Evolutionary conservation across 2,888 invertebrate genomes (phyloP).

Genomic region (Amorpha juglandis): DNA sequence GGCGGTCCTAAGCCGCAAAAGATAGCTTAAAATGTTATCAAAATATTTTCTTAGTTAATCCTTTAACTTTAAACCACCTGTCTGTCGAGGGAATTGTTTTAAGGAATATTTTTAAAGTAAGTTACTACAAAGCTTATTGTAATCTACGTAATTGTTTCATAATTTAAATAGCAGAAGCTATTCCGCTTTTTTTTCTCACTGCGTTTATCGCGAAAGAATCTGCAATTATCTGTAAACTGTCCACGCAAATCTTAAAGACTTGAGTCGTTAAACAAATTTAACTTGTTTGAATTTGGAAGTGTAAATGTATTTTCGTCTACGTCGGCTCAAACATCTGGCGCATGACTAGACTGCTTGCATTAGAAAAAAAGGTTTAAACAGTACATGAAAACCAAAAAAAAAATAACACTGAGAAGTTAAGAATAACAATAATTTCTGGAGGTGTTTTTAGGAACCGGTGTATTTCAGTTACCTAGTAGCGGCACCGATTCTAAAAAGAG

Average conservation of each 20-base stretch:
- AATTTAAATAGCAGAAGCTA: neutral
- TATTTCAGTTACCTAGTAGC: too few relatives aligned
- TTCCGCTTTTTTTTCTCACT: neutral
- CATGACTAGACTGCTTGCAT: neutral
- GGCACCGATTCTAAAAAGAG: too few relatives aligned
- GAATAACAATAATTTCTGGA: too few relatives aligned
- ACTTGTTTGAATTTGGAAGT: conserved; percentile 31
- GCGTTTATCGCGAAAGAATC: conserved; percentile 10
- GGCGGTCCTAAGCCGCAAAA: neutral
- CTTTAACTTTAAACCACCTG: neutral
- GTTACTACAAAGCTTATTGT: neutral
- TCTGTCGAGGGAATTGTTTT: neutral
- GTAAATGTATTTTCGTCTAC: conserved; percentile 30
- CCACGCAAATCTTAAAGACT: conserved; percentile 28
- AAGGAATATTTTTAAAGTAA: neutral
- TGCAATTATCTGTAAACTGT: conserved; percentile 11
- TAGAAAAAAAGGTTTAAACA: too few relatives aligned
- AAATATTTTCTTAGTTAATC: neutral
- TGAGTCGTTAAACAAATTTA: conserved; percentile 37
- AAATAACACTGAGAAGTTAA: too few relatives aligned
- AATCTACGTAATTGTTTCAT: neutral
- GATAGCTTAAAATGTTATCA: neutral
- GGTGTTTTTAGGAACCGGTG: too few relatives aligned
- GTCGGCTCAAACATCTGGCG: conserved; percentile 2
- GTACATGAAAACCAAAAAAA: neutral